These are phyloP conservation scores for Anser brachyrhynchus DNA, from an alignment of 2,113 vertebrate genomes.

Conservation along the genomic window DNA sequence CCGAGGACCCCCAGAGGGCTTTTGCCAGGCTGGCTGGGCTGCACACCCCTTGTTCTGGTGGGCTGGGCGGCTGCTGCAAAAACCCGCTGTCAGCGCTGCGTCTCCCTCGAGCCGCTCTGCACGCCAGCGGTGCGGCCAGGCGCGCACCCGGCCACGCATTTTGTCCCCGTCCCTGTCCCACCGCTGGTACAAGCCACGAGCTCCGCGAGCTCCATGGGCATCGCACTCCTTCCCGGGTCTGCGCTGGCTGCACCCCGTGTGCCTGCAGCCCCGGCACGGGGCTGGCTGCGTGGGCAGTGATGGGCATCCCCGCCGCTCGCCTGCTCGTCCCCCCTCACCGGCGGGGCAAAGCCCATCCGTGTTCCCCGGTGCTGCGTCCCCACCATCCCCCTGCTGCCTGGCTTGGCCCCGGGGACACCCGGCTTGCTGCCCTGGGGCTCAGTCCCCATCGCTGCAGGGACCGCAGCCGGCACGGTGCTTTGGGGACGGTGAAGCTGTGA, in stretches of 20 bases:
- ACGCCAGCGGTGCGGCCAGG: background rate
- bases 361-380: background rate
- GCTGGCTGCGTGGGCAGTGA: background rate
- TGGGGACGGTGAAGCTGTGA: background rate
- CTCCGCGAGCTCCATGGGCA: background rate
- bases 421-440: background rate
- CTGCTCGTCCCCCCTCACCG: background rate
- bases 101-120: background rate
- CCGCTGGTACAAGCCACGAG: background rate
- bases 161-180: background rate
- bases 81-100: background rate
- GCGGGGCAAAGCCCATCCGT: background rate
- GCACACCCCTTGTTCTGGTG: background rate
- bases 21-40: background rate
- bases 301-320: background rate
- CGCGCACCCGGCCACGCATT: background rate
- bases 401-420: background rate
- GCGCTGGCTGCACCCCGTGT: background rate
- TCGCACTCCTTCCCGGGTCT: background rate
- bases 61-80: too few species aligned
- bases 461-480: rapidly evolving
- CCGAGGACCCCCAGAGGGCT: rapidly evolving
- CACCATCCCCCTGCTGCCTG: background rate
- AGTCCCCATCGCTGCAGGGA: background rate
- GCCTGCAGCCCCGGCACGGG: background rate